Percentiles rank a stretch among this genome's conserved stretches.
phyloP scores from a whole-genome alignment of 1,140 invertebrate genomes.

The Papilio polytes region DNA sequence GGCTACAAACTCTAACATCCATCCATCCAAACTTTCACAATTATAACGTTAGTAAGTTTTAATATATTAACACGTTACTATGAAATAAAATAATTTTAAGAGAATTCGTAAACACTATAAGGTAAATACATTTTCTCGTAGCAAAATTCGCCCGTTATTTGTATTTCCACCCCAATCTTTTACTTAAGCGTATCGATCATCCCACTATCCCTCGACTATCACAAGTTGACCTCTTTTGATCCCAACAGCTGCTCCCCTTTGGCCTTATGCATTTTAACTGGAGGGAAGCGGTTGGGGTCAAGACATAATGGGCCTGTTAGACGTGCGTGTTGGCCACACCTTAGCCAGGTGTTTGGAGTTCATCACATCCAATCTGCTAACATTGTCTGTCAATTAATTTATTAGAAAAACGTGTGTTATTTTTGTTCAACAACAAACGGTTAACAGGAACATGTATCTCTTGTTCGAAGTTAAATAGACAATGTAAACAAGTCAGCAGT shows the following conservation, averaged over 20 bases:
- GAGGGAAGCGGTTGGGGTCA: neutral
- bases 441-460: neutral
- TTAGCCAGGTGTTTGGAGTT: constrained; percentile 39
- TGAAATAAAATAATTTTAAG: neutral
- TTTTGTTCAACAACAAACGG: constrained; percentile 24
- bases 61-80: neutral
- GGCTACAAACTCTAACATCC: too few relatives aligned
- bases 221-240: constrained; percentile 32
- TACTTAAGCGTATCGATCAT: constrained; percentile 37
- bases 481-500: neutral
- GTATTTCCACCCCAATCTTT: constrained; percentile 40
- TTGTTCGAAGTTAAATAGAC: neutral
- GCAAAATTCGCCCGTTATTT: constrained; percentile 29
- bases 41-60: too few relatives aligned
- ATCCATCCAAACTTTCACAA: too few relatives aligned
- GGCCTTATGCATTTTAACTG: neutral
- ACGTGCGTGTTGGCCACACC: constrained; percentile 37
- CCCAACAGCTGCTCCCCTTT: constrained; percentile 7
- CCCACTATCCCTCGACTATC: constrained; percentile 18
- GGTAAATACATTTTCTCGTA: constrained; percentile 30
- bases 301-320: neutral
- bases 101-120: neutral
- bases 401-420: constrained; percentile 7
- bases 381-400: constrained; percentile 38
- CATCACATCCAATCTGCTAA: constrained; percentile 38